Conservation (phyloP, 2,888 invertebrate genomes). For the Hypomecis punctinalis region DNA sequence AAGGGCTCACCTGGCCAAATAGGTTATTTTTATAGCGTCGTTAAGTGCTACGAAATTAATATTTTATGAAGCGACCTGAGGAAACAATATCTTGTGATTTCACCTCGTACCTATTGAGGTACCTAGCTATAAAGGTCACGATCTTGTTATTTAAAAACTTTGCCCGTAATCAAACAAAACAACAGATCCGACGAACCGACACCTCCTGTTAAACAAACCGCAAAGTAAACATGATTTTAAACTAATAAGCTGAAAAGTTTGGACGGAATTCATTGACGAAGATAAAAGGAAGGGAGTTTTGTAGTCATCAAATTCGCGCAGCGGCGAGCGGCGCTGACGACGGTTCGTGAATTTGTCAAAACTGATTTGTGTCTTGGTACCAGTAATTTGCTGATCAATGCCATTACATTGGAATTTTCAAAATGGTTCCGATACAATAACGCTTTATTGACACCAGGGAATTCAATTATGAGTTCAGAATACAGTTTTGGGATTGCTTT, state of each 20-base stretch:
- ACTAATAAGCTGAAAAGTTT: constrained; percentile 20
- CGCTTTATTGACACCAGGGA: too few species aligned
- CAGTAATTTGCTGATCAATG: too few species aligned
- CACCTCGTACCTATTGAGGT: constrained; percentile 3
- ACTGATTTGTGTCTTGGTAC: too few species aligned
- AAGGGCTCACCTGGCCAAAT: constrained; percentile 46
- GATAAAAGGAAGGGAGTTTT: constrained; percentile 23
- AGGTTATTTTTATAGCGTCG: constrained; percentile 56
- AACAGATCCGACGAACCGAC: constrained; percentile 8
- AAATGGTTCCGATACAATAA: too few species aligned
- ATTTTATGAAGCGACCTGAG: constrained; percentile 26
- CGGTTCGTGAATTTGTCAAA: too few species aligned
- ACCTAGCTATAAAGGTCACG: constrained; percentile 8
- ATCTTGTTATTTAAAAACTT: constrained; percentile 9
- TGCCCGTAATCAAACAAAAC: constrained; percentile 13
- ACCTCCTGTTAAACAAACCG: constrained; percentile 11
- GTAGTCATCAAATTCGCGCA: background rate
- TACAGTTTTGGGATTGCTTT: too few species aligned
- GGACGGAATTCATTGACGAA: constrained; percentile 6
- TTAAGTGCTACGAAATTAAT: constrained; percentile 41
- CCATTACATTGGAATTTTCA: too few species aligned
- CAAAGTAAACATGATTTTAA: constrained; percentile 21
- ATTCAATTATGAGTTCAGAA: too few species aligned
- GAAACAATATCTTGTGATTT: constrained; percentile 21
- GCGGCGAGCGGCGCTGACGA: too few species aligned